A percentile compares a stretch with the other conserved stretches of the same genome.
Evolutionary conservation across 2,888 invertebrate species (phyloP).

Genomic region (Pollenia griseotomentosa): DNA sequence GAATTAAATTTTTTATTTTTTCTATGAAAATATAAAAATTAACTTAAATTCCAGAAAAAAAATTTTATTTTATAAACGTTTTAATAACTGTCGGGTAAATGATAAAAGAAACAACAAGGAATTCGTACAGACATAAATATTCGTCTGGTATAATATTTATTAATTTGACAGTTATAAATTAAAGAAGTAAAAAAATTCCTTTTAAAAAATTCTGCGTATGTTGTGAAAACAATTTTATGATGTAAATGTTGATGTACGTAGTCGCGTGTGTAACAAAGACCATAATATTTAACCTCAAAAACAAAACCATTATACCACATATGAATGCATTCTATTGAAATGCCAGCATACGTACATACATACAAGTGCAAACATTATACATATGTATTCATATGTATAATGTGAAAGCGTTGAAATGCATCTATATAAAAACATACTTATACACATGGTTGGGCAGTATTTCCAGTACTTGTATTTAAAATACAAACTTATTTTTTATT

Average conservation of each 20-base stretch:
- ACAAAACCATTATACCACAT: slow-evolving; percentile 62
- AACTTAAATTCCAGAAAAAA: too few relatives aligned
- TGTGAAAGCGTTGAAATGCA: neutral
- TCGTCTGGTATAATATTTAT: slow-evolving; percentile 27
- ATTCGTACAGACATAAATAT: slow-evolving; percentile 11
- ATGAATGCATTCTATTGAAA: slow-evolving; percentile 23
- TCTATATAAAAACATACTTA: neutral
- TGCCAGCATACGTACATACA: slow-evolving; percentile 2
- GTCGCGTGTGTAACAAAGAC: slow-evolving; percentile 3
- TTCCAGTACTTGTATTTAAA: too few relatives aligned
- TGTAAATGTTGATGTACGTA: neutral
- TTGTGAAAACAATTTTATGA: neutral
- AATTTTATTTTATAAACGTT: too few relatives aligned
- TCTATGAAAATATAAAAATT: too few relatives aligned
- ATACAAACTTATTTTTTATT: too few relatives aligned
- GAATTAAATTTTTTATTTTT: too few relatives aligned
- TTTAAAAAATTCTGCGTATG: neutral
- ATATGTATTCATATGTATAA: neutral
- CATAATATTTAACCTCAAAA: slow-evolving; percentile 59
- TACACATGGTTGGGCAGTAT: too few relatives aligned
- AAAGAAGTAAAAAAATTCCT: neutral
- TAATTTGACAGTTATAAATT: slow-evolving; percentile 59
- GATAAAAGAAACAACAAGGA: neutral
- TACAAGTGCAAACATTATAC: neutral
- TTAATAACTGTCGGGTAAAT: neutral